Evolutionary conservation across 2,797 vertebrate species (phyloP).

Genomic region (Semotilus atromaculatus): DNA sequence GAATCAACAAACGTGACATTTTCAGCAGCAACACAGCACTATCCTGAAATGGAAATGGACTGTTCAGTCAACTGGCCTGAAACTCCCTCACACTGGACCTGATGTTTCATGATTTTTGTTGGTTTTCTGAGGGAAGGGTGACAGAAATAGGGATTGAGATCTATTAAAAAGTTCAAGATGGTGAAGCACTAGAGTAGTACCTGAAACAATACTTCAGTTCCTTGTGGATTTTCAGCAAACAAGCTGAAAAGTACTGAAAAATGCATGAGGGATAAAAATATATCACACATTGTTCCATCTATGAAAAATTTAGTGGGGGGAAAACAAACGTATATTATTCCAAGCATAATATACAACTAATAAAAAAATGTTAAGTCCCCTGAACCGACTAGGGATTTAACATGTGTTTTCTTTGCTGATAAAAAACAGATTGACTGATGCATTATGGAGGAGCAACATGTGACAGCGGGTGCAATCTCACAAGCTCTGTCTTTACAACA

Average conservation of each 20-base stretch:
- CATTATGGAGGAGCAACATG: slow-evolving; percentile 46
- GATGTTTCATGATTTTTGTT: slow-evolving; percentile 5
- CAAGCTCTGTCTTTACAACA: slow-evolving; percentile 13
- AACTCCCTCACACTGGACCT: background rate
- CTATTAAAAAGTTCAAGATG: slow-evolving; percentile 21
- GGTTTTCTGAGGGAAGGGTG: background rate
- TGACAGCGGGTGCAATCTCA: slow-evolving; percentile 22
- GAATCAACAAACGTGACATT: background rate
- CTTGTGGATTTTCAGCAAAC: slow-evolving; percentile 24
- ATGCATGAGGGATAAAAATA: slow-evolving; percentile 47
- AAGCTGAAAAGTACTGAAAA: slow-evolving; percentile 28
- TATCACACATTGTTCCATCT: slow-evolving; percentile 38
- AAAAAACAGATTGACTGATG: slow-evolving; percentile 40
- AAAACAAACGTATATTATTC: slow-evolving; percentile 39
- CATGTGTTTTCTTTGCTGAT: slow-evolving; percentile 46
- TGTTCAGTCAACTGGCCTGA: background rate
- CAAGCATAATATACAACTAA: slow-evolving; percentile 29
- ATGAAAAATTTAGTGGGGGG: slow-evolving; percentile 31
- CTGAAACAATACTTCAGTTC: slow-evolving; percentile 21
- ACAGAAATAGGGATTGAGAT: slow-evolving; percentile 21
- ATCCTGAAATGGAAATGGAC: background rate
- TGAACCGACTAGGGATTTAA: slow-evolving; percentile 28
- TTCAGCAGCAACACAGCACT: background rate
- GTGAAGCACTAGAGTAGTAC: slow-evolving; percentile 19
- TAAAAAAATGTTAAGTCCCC: slow-evolving; percentile 18